Evolutionary conservation across 2,113 vertebrate genomes (phyloP).

Genomic region (Ammodytes marinus): DNA sequence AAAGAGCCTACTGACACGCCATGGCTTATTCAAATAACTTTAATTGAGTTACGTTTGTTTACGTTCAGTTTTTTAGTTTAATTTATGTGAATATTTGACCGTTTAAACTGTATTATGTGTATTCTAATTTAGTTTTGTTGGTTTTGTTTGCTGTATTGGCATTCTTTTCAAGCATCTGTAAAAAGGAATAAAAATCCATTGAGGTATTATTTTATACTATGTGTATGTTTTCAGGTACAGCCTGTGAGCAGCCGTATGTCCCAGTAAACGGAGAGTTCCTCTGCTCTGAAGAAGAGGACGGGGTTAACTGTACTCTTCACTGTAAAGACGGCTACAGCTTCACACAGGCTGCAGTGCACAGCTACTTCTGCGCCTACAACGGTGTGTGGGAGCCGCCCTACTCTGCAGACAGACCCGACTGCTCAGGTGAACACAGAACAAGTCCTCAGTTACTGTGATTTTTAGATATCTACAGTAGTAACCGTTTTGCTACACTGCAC

Average conservation of each 20-base stretch:
- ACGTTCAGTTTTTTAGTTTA: neutral
- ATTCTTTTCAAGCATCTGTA: neutral
- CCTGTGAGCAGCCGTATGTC: slow-evolving; percentile 91
- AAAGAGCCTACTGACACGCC: neutral
- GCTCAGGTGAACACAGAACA: slow-evolving; percentile 88
- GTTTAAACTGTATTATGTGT: neutral
- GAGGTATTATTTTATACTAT: neutral
- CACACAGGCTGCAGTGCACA: slow-evolving; percentile 90
- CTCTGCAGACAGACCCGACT: slow-evolving; percentile 91
- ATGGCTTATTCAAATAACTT: neutral
- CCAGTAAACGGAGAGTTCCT: slow-evolving; percentile 92
- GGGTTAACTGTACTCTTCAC: slow-evolving; percentile 91
- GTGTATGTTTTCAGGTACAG: slow-evolving; percentile 84
- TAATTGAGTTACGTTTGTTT: neutral
- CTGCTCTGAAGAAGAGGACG: slow-evolving; percentile 87
- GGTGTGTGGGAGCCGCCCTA: slow-evolving; percentile 92
- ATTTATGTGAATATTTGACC: neutral
- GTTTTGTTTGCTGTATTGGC: neutral
- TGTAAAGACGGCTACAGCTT: slow-evolving; percentile 94
- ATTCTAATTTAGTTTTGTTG: too few species aligned
- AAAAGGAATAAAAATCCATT: neutral
- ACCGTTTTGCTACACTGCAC: neutral
- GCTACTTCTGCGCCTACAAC: slow-evolving; percentile 91
- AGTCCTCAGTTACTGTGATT: neutral
- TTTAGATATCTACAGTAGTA: neutral